Base-by-base conservation (phyloP, 2,113 vertebrate species). In the Geococcyx californianus region DNA sequence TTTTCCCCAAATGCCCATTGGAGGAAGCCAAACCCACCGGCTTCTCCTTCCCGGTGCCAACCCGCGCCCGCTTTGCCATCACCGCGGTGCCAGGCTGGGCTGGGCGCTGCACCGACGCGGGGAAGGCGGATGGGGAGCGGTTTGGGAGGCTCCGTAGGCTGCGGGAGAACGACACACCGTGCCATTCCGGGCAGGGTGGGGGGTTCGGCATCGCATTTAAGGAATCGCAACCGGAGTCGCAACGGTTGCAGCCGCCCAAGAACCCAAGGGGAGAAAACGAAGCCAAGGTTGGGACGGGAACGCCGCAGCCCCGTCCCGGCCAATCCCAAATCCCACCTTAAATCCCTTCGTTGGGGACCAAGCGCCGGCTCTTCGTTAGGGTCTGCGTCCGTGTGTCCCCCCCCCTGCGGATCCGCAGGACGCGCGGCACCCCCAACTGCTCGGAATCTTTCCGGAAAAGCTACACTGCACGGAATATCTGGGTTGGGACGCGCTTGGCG, bases 351-450 rank as follows among this genome's bases (percentile, higher is more conserved):
- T 15, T 36, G 18, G 5, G 26, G 56, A 70, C 45, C 49, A 14
- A 1, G 31, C 1, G 2, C 3, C 1, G 33, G 31, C 28, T 17
- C 17, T 8, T 84, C 24, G 24, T 26, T 25, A 9, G 33, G 5
- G 0, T 17, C 36, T 56, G 64, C 29, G 20, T 52, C 23, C 42
- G 34, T 16, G 60, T 62, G 56, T 38, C 4, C 4, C 29, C 16
- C 51, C 42, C 16, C 13, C 42, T 16, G 44, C 42, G 16, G 49
- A 13, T 69, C 24, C 34, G 62, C 11, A 4, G 5, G 42, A 15
- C 76, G 23, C 8, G 66, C 51, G 16, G 3, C n/a, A 11, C 44
- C 49, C 45, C 83, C 17, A 8, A 25, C n/a, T n/a, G n/a, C n/a
- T n/a, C 7, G 9, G 56, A 21, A 40, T 62, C n/a, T 25, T 69